phyloP scores from a whole-genome alignment of 2,113 vertebrate genomes.

The Cinclus cinclus region DNA sequence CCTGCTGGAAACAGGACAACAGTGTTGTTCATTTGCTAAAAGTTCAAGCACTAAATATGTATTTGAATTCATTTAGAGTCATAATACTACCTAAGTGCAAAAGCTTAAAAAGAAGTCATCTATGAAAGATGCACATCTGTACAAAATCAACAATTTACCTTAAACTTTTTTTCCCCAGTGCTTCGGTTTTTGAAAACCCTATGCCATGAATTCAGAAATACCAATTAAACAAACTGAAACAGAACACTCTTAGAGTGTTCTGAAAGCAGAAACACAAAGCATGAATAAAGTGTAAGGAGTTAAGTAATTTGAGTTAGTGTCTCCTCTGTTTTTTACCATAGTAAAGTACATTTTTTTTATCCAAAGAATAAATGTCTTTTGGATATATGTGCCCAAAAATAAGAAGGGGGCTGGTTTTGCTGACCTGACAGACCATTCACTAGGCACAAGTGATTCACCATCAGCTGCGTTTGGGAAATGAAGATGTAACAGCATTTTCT shows the following conservation, averaged over 20 bases:
- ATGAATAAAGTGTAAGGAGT: neutral
- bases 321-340: neutral
- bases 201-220: neutral
- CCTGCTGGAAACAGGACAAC: neutral
- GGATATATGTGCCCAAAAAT: neutral
- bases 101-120: neutral
- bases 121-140: neutral
- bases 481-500: neutral
- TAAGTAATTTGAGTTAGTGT: neutral
- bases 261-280: neutral
- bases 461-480: neutral
- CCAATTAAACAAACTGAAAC: neutral
- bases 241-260: neutral
- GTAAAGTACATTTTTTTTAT: neutral
- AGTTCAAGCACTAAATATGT: neutral
- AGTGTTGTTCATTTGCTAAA: neutral
- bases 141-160: neutral
- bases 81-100: neutral
- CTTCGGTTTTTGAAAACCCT: neutral
- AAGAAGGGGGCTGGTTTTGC: neutral
- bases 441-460: neutral
- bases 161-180: neutral
- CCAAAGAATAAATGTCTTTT: neutral
- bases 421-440: neutral
- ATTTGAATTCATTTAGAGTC: neutral